Conservation (phyloP, 2,888 invertebrate genomes). For the Pherbina coryleti region DNA sequence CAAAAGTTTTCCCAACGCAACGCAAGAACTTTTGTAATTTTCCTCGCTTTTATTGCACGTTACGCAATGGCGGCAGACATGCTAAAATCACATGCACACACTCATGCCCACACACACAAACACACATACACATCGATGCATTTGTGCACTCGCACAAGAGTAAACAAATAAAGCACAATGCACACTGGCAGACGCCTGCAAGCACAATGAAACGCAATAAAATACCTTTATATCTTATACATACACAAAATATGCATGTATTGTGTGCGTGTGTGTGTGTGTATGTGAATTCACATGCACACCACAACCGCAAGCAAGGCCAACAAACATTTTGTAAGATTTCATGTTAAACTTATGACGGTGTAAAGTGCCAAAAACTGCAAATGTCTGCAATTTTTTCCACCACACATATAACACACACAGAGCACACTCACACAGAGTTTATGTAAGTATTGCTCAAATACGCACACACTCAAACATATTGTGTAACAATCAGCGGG, state of each 20-base stretch:
- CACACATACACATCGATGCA: neutral
- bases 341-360: slow-evolving; percentile 9
- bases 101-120: neutral
- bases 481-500: slow-evolving; percentile 13
- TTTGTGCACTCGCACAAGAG: neutral
- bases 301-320: neutral
- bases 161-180: neutral
- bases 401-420: neutral
- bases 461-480: neutral
- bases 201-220: slow-evolving; percentile 22
- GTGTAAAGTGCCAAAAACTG: slow-evolving; percentile 27
- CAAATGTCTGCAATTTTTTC: slow-evolving; percentile 12
- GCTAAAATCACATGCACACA: neutral
- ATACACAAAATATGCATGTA: neutral
- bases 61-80: slow-evolving; percentile 37
- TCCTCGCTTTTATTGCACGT: slow-evolving; percentile 39
- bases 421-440: neutral
- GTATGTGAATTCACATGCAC: neutral
- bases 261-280: neutral
- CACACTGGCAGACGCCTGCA: neutral
- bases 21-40: slow-evolving; percentile 42
- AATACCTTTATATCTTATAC: slow-evolving; percentile 3
- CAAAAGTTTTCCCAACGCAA: slow-evolving; percentile 29
- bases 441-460: neutral
- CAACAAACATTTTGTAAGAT: slow-evolving; percentile 13